These are phyloP conservation scores for Andricus curvator DNA, from an alignment of 2,888 invertebrate genomes.

Conservation along the genomic window DNA sequence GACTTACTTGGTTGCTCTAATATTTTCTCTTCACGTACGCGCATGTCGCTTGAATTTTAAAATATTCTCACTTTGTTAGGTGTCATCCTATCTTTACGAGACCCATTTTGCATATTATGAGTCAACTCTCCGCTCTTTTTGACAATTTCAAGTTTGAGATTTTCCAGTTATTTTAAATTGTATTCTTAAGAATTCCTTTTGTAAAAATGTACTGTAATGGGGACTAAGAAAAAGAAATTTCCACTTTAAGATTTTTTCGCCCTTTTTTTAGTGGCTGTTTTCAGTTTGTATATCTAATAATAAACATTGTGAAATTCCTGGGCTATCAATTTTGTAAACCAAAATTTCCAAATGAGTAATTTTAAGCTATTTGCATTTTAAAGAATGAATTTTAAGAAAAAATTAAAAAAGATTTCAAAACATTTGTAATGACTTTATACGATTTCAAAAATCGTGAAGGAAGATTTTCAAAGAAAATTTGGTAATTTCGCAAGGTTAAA, in stretches of 20 bases:
- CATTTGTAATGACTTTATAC: too few species aligned
- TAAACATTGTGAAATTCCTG: too few species aligned
- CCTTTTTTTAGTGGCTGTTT: too few species aligned
- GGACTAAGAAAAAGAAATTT: neutral
- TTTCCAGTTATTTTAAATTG: neutral
- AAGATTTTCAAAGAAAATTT: too few species aligned
- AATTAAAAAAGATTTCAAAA: too few species aligned
- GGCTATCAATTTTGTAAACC: too few species aligned
- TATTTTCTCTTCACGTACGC: conserved; percentile 32
- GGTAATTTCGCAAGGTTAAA: too few species aligned
- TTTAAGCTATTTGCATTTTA: too few species aligned
- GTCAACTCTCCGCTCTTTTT: conserved; percentile 5
- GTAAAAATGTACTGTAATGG: neutral
- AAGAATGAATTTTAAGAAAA: too few species aligned
- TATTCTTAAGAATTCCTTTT: neutral
- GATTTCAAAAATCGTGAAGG: too few species aligned
- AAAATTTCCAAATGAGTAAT: too few species aligned
- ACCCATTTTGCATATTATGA: conserved; percentile 27
- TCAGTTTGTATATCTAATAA: too few species aligned
- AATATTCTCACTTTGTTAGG: conserved; percentile 40
- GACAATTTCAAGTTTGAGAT: neutral
- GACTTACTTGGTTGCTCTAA: conserved; percentile 1
- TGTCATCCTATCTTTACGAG: conserved; percentile 35
- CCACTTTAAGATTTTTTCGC: neutral
- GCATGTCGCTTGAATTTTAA: conserved; percentile 38